Base-by-base conservation (phyloP, 2,888 invertebrate genomes). In the Podabrus alpinus region DNA sequence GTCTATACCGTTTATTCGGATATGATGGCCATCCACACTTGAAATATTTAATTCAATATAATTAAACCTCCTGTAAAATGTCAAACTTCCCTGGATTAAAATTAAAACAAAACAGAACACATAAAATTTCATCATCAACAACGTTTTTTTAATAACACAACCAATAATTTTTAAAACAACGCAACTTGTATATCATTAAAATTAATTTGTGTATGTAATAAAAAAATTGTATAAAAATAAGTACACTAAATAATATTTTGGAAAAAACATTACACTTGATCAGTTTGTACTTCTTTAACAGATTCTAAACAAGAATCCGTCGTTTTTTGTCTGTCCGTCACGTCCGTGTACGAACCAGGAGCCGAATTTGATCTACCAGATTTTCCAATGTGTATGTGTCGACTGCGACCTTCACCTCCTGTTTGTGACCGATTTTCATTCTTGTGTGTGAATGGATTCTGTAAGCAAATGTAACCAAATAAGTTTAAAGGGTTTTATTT, bases 361-460 rank as follows among this genome's bases (percentile, higher is more conserved):
- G 94, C 94, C 9, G 94, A 95, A 85, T 94, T 92, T 15, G 94
- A 94, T 68, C 94, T 89, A 3, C 93, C 93, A 59, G 91, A 84
- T 72, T 84, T 80, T 5, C 86, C 86, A 15, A 87, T 84, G 84
- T 81, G 88, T 82, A 81, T 86, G 25, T 87, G 87, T 0, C 84
- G 85, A 24, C 84, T 77, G 72, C 78, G 81, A 71, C 78, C 78
- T 15, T 78, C 83, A 24, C 81, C 84, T 66, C 80, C 82, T 80
- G 81, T 82, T 78, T 82, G 80, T 69, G 83, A 77, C 19, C 83
- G 82, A 15, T 82, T 67, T n/a, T 73, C 76, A 15, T 60, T 66
- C 68, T 69, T 76, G n/a, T 85, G 86, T 81, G 82, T 82, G 82
- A 92, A 92, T 9, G 92, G 92, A 87, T 92, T 92, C 90, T 90